Conservation (phyloP, 2,113 vertebrate genomes). For the Sialia sialis region DNA sequence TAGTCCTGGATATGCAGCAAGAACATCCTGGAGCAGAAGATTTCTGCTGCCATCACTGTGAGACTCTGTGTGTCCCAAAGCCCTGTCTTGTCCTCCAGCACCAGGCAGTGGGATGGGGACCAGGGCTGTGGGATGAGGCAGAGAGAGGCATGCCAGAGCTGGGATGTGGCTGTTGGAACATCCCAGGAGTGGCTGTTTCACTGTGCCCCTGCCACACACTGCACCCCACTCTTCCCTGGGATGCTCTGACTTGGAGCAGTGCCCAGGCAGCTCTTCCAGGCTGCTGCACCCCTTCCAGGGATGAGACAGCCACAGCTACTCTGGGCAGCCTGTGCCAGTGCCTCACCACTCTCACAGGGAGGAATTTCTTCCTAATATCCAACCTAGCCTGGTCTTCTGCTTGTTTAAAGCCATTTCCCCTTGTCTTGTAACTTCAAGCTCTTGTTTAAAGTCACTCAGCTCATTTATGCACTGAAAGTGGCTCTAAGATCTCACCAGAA, state of each 20-base stretch:
- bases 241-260: background rate
- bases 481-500: background rate
- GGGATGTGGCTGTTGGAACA: background rate
- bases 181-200: background rate
- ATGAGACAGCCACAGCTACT: background rate
- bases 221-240: rapidly evolving
- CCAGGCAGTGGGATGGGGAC: background rate
- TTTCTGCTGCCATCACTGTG: rapidly evolving
- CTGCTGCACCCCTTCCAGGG: background rate
- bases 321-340: background rate
- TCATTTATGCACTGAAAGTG: background rate
- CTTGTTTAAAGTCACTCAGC: background rate
- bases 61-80: background rate
- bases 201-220: rapidly evolving
- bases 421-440: background rate
- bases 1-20: background rate
- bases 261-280: background rate
- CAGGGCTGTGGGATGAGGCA: background rate
- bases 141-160: rapidly evolving
- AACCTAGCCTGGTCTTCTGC: background rate
- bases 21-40: background rate
- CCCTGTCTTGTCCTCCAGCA: background rate
- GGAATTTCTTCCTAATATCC: background rate
- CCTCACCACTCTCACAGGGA: background rate
- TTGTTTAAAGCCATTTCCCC: background rate